phyloP scores from a whole-genome alignment of 2,888 invertebrate species.

The Tinea pellionella region DNA sequence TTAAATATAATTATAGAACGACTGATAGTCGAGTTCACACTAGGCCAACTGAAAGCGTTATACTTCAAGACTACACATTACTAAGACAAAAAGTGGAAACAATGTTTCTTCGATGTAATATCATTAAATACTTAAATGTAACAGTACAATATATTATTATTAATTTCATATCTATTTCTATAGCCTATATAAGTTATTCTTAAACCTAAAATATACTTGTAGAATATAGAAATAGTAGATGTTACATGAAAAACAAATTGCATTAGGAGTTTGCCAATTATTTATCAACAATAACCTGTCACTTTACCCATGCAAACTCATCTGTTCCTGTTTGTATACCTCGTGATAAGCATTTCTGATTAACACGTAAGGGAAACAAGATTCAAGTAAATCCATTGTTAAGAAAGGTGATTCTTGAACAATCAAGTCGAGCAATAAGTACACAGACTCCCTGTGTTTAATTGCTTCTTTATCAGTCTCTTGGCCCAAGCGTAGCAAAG shows the following conservation, averaged over 20 bases:
- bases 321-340: constrained; percentile 90
- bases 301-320: constrained; percentile 57
- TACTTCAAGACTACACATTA: too few relatives aligned
- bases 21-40: too few relatives aligned
- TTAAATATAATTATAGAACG: too few relatives aligned
- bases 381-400: constrained; percentile 98
- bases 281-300: background rate
- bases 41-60: too few relatives aligned
- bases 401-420: constrained; percentile 98
- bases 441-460: constrained; percentile 95
- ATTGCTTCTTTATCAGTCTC: constrained; percentile 95
- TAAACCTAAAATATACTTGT: constrained; percentile 21
- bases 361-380: constrained; percentile 98
- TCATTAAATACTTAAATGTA: background rate
- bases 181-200: constrained; percentile 14
- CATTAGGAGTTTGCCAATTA: background rate
- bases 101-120: background rate
- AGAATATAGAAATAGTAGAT: constrained; percentile 19
- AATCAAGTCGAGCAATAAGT: constrained; percentile 95
- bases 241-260: too few relatives aligned
- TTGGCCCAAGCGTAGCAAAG: constrained; percentile 92
- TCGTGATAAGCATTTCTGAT: constrained; percentile 98
- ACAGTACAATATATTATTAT: background rate
- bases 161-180: constrained; percentile 11
- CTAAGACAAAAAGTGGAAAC: background rate